Percentiles rank a stretch among this genome's conserved stretches.
phyloP scores from a whole-genome alignment of 2,113 vertebrate genomes.

The Ameiurus melas region DNA sequence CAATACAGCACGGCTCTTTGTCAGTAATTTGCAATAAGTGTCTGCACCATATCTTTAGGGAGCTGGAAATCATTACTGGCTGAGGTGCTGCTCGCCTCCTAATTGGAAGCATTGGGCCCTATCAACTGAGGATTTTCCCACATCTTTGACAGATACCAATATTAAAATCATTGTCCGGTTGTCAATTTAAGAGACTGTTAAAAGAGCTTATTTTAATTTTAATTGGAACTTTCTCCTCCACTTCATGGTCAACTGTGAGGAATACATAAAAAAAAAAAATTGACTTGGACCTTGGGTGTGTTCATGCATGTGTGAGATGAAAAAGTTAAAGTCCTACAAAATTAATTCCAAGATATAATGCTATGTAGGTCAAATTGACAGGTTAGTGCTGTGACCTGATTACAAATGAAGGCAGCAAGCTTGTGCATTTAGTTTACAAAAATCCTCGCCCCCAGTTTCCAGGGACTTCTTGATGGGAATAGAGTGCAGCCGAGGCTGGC shows the following conservation, averaged over 20 bases:
- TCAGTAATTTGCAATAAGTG: slow-evolving; percentile 99
- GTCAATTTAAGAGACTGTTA: slow-evolving; percentile 99
- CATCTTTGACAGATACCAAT: slow-evolving; percentile 99
- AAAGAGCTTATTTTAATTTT: slow-evolving; percentile 95
- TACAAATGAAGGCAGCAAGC: slow-evolving; percentile 67
- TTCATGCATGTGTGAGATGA: slow-evolving; percentile 7
- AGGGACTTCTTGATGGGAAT: slow-evolving; percentile 71
- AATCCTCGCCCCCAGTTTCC: slow-evolving; percentile 62
- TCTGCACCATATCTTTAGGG: slow-evolving; percentile 89
- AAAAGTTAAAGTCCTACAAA: slow-evolving; percentile 52
- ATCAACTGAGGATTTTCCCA: slow-evolving; percentile 96
- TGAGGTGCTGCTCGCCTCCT: slow-evolving; percentile 86
- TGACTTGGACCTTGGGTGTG: slow-evolving; percentile 42
- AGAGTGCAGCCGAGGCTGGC: slow-evolving; percentile 64
- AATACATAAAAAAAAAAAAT: slow-evolving; percentile 55
- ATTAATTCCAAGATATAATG: slow-evolving; percentile 57
- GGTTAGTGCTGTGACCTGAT: slow-evolving; percentile 63
- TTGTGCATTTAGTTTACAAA: slow-evolving; percentile 68
- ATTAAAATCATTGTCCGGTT: slow-evolving; percentile 99
- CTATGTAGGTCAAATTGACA: slow-evolving; percentile 75
- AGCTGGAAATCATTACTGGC: slow-evolving; percentile 95
- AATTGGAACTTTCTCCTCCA: slow-evolving; percentile 88
- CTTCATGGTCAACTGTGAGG: slow-evolving; percentile 68
- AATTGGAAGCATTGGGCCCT: slow-evolving; percentile 99
- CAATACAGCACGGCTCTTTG: slow-evolving; percentile 95